Evolutionary conservation across 2,888 invertebrate genomes (phyloP).

Genomic region (Ligdia adustata): DNA sequence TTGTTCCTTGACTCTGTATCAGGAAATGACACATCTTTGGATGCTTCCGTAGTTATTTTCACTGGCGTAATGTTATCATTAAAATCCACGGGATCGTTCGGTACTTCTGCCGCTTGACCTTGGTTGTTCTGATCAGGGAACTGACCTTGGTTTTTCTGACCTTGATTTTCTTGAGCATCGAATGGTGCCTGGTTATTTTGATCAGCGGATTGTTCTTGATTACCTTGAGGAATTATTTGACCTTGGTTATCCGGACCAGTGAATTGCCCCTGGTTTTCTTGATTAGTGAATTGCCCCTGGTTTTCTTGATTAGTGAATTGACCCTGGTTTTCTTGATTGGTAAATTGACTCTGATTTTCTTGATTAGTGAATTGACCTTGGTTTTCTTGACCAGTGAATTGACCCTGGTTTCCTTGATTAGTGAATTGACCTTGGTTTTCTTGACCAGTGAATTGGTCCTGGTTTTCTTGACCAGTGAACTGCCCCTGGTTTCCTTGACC

Average conservation of each 20-base stretch:
- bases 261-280: not conserved
- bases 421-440: constrained; percentile 7
- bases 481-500: constrained; percentile 18
- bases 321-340: not conserved
- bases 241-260: not conserved
- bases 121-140: constrained; percentile 1
- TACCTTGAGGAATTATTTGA: no score
- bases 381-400: constrained; percentile 1
- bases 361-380: constrained; percentile 1
- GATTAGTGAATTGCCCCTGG: not conserved
- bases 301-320: not conserved
- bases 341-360: not conserved
- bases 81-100: constrained; percentile 30
- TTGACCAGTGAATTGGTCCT: constrained; percentile 15
- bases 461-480: constrained; percentile 16
- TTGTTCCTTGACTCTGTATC: constrained; percentile 29
- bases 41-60: constrained; percentile 1
- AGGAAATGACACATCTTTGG: constrained; percentile 15
- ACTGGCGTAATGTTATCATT: constrained; percentile 7
- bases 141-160: not conserved
- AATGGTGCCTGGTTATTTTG: constrained; percentile 3
- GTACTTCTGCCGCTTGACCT: constrained; percentile 1
- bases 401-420: constrained; percentile 1
- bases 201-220: not conserved
- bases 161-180: not conserved